These are phyloP conservation scores for Steinernema khuongi DNA, from an alignment of 1,140 invertebrate species.

Conservation along the genomic window DNA sequence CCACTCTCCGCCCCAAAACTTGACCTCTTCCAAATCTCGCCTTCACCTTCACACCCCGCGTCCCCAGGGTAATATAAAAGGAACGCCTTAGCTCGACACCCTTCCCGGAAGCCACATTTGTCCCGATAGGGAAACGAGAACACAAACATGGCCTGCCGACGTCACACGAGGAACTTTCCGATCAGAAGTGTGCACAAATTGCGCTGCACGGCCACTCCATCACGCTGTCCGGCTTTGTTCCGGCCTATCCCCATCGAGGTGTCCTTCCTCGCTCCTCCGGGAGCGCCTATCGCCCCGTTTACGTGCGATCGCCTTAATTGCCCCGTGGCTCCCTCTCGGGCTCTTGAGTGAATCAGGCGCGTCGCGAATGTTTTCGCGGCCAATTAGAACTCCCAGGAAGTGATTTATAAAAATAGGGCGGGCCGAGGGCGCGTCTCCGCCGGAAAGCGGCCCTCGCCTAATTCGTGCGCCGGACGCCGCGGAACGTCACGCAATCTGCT, in stretches of 20 bases:
- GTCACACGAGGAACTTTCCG: too few relatives aligned
- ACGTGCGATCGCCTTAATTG: neutral
- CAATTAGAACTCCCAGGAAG: conserved; percentile 1
- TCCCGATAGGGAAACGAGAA: too few relatives aligned
- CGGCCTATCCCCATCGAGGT: neutral
- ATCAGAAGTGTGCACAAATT: too few relatives aligned
- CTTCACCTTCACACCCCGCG: too few relatives aligned
- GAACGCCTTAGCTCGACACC: too few relatives aligned
- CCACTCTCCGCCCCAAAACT: too few relatives aligned
- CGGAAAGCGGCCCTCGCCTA: neutral
- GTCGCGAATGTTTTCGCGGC: neutral
- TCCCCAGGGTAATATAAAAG: too few relatives aligned
- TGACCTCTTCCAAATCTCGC: too few relatives aligned
- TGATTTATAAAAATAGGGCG: conserved; percentile 9
- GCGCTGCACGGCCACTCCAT: too few relatives aligned
- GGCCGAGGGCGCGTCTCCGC: neutral
- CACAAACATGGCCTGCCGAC: too few relatives aligned
- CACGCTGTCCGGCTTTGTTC: too few relatives aligned
- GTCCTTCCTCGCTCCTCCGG: neutral
- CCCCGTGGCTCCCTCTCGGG: neutral
- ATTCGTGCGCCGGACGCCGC: neutral
- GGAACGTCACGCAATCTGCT: neutral
- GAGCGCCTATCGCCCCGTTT: neutral
- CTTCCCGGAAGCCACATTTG: too few relatives aligned
- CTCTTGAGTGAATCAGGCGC: neutral